A percentile compares a stretch with the other conserved stretches of the same genome.
Conservation (phyloP, 2,888 invertebrate genomes). For the Agriopis leucophaearia region DNA sequence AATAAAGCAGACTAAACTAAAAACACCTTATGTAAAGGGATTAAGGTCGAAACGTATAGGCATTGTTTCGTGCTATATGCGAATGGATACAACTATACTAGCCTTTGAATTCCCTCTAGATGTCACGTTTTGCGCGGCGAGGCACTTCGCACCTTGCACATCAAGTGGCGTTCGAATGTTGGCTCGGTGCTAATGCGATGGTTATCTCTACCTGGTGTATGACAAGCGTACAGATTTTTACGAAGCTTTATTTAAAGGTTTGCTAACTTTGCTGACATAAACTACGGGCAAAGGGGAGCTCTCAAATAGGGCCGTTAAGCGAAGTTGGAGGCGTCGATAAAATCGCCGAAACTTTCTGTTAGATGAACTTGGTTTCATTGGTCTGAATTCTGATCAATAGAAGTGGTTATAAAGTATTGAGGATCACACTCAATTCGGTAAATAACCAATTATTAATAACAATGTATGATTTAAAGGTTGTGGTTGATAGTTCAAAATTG, state of each 20-base stretch:
- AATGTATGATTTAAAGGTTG: too few relatives aligned
- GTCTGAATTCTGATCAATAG: constrained; percentile 11
- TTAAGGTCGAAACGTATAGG: constrained; percentile 26
- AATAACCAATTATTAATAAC: too few relatives aligned
- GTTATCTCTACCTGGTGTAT: constrained; percentile 36
- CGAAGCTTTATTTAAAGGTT: constrained; percentile 17
- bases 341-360: constrained; percentile 21
- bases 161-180: constrained; percentile 46
- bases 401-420: not conserved
- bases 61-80: constrained; percentile 21
- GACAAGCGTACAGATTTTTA: constrained; percentile 38
- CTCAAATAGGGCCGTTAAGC: not conserved
- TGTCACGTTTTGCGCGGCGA: constrained; percentile 48
- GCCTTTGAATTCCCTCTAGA: constrained; percentile 44
- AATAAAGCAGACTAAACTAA: constrained; percentile 1
- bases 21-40: constrained; percentile 16
- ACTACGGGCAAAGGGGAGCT: not conserved
- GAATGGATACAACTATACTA: constrained; percentile 29
- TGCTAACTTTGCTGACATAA: not conserved
- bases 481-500: too few relatives aligned
- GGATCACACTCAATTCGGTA: too few relatives aligned
- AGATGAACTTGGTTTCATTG: constrained; percentile 22
- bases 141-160: constrained; percentile 49
- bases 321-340: constrained; percentile 12
- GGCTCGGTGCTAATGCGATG: constrained; percentile 19